Base-by-base conservation (phyloP, 2,888 invertebrate genomes). In the Chironomus tentans region DNA sequence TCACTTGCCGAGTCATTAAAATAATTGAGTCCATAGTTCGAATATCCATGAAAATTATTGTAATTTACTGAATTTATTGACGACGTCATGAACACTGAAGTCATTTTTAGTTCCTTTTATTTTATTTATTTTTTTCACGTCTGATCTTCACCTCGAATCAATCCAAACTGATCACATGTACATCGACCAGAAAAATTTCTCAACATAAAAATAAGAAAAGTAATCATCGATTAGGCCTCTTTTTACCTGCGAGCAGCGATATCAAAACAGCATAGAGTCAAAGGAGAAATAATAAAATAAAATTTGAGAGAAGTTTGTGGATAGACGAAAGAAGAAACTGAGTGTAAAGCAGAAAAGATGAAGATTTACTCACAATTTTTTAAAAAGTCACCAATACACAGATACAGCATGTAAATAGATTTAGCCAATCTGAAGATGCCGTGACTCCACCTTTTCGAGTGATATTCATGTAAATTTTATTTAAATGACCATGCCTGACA, bases 1-100 rank as follows among this genome's bases (percentile, higher is more conserved):
- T 74, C 74, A 12, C 65, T 61, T 21, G 22, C 21, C 13, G 74
- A 68, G 1, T 65, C 65, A 56, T 74, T 65, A 24, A 24, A 74
- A 22, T 74, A 74, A 65, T 74, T 74, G 10, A 74, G 13, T 65
- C 74, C 74, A 65, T 74, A 74, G 7, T 61, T 47, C 10, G 74
- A 68, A 22, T 15, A 18, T 21, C 12, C 18, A 15, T 62, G 62
- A 4, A 62, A 62, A 22, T 62, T 62, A 7, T 62, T 56, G 56
- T 56, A 56, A 18, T 56, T 56, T 15, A 56, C 56, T 62, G 62
- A 62, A 62, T 62, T 62, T 38, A 38, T 38, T 22, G 62, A 21
- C 12, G 18, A 21, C 0, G 56, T 61, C 61, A 61, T 72, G 4
- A 38, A 61, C 5, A 18, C 24, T 61, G 61, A 61, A 61, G 61